Conservation (phyloP, 2,888 invertebrate species). For the Elmis aenea region DNA sequence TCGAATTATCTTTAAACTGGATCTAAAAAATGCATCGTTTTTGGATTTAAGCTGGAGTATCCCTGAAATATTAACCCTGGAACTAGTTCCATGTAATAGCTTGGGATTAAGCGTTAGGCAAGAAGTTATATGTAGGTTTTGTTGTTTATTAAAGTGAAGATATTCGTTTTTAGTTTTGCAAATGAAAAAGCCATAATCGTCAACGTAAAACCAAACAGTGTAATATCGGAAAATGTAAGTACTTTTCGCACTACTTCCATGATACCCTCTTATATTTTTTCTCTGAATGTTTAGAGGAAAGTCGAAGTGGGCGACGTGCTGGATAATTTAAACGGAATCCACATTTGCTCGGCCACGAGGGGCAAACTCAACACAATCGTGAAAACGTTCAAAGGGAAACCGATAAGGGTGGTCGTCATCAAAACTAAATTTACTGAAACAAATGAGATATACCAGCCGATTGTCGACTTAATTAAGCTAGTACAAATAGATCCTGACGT, state of each 20-base stretch:
- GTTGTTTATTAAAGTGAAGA: constrained; percentile 1
- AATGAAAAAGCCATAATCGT: constrained; percentile 56
- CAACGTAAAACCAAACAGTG: constrained; percentile 54
- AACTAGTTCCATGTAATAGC: constrained; percentile 58
- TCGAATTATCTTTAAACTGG: constrained; percentile 50
- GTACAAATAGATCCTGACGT: constrained; percentile 34
- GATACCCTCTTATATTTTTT: constrained; percentile 1
- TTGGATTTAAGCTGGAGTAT: constrained; percentile 60
- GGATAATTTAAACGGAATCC: constrained; percentile 57
- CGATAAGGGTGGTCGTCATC: constrained; percentile 48
- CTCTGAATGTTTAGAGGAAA: constrained; percentile 47
- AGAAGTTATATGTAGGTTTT: constrained; percentile 11
- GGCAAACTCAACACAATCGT: constrained; percentile 50
- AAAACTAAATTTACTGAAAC: constrained; percentile 50
- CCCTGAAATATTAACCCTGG: constrained; percentile 50
- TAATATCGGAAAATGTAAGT: constrained; percentile 61
- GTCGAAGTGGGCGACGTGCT: constrained; percentile 59
- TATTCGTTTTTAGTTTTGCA: constrained; percentile 48
- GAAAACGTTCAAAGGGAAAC: constrained; percentile 46
- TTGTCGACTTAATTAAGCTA: constrained; percentile 38
- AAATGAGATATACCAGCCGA: constrained; percentile 47
- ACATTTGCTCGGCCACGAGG: constrained; percentile 46
- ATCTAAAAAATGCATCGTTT: constrained; percentile 55
- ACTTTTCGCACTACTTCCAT: no score
- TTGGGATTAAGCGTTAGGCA: constrained; percentile 59